Conservation (phyloP, 2,797 vertebrate genomes). For the Eulemur mongoz region DNA sequence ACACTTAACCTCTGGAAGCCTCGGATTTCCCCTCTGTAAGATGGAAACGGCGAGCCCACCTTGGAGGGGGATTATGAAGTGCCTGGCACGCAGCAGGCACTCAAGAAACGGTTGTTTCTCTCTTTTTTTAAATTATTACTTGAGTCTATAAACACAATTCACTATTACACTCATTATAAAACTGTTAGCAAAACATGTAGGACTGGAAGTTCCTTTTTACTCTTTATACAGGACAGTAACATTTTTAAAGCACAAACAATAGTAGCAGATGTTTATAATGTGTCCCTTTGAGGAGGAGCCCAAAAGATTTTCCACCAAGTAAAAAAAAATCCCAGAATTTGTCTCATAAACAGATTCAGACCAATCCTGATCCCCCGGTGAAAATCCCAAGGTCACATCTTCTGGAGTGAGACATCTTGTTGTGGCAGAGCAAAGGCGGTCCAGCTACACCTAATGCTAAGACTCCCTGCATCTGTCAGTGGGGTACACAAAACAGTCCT, state of each 20-base stretch:
- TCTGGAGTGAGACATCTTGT: neutral
- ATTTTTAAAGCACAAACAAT: slow-evolving; percentile 11
- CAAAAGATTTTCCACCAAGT: neutral
- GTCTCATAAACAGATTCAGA: slow-evolving; percentile 8
- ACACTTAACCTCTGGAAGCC: neutral
- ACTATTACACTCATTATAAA: neutral
- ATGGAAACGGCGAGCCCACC: neutral
- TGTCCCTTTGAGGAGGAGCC: slow-evolving; percentile 4
- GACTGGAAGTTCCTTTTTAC: neutral
- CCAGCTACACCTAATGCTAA: neutral
- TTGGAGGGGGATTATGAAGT: neutral
- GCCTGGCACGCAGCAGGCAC: neutral
- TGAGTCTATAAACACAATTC: slow-evolving; percentile 3
- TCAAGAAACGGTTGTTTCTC: neutral
- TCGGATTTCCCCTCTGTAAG: neutral
- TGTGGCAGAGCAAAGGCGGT: neutral
- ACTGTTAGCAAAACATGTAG: neutral
- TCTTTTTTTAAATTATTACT: neutral
- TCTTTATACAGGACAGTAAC: slow-evolving; percentile 2
- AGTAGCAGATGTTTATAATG: neutral
- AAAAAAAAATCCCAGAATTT: neutral
- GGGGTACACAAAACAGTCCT: neutral
- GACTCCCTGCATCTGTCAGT: neutral
- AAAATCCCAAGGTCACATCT: neutral
- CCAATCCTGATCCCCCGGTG: neutral